Evolutionary conservation across 1,140 invertebrate genomes (phyloP).

Genomic region (Drosophila nigromelanica): DNA sequence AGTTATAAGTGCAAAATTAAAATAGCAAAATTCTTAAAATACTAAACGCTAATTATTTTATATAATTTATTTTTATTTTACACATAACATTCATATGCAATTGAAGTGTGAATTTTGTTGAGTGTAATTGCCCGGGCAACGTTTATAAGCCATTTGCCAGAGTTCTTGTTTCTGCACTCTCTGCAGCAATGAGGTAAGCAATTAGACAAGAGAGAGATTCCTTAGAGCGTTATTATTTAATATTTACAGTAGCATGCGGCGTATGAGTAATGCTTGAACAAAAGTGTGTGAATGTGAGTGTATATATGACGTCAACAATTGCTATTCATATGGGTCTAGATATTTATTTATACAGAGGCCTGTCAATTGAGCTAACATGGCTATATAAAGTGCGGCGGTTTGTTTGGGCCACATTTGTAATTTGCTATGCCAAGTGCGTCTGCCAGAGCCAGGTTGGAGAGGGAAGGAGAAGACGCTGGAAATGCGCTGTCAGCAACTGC

Average conservation of each 20-base stretch:
- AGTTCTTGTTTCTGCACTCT: background rate
- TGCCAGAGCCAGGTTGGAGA: background rate
- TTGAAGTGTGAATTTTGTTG: background rate
- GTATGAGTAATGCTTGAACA: constrained; percentile 50
- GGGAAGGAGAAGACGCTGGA: background rate
- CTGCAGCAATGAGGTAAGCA: constrained; percentile 27
- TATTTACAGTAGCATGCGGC: constrained; percentile 47
- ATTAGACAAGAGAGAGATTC: constrained; percentile 32
- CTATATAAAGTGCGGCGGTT: constrained; percentile 34
- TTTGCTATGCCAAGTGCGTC: constrained; percentile 44
- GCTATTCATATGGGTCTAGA: constrained; percentile 16
- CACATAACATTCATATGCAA: background rate
- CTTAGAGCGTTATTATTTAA: constrained; percentile 52
- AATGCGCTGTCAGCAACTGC: constrained; percentile 28
- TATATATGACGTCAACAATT: constrained; percentile 46
- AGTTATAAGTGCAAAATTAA: background rate
- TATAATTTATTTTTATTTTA: too few relatives aligned
- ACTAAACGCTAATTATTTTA: background rate
- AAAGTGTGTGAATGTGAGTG: constrained; percentile 15
- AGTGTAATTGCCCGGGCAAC: background rate
- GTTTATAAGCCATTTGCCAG: background rate
- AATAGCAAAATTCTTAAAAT: background rate
- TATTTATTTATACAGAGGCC: constrained; percentile 43
- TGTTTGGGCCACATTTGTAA: constrained; percentile 40
- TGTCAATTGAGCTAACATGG: constrained; percentile 33